Evolutionary conservation across 2,797 vertebrate genomes (phyloP), one percentile per base, ranked within the genome.

Genomic region (Phrynocephalus forsythii): DNA sequence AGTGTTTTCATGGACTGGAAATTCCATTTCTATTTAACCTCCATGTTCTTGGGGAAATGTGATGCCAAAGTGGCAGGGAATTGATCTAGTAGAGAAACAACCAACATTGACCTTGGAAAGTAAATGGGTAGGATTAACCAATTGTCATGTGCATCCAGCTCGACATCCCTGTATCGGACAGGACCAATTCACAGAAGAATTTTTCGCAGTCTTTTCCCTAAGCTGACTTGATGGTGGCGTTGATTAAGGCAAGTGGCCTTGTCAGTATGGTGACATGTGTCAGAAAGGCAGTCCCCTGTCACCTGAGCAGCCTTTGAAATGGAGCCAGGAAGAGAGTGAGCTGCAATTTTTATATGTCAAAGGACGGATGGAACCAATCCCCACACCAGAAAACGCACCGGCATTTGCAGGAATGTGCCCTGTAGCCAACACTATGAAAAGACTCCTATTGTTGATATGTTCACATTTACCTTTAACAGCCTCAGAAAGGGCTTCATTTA

Each of bases 391-490:
- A 50, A 26, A 56, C 71, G 66, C 52, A 44, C 52, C 28, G 15
- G 73, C 63, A 50, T 28, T 75, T 75, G 16, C 24, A 20, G 6
- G 22, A 75, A 87, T 68, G 48, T 87, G 79, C 71, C 76, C 28
- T 67, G 28, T 66, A 82, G 48, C 69, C 38, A 52, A 28, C 33
- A 52, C 38, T 24, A 13, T n/a, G 33, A 11, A 52, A 67, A 71
- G 79, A 76, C 50, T 82, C 67, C 38, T 33, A 60, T 86, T 82
- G 56, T 82, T 38, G 71, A 85, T 80, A 44, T 18, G 1, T 10
- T 84, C 77, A 72, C 69, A 79, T 84, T 88, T 80, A 80, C 69
- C 77, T 68, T 79, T 66, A 78, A 33, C 38, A 66, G 18, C 20
- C 26, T 38, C 33, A 69, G 82, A 88, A 69, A 85, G 79, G 48